Conservation (phyloP, 2,888 invertebrate genomes). For the Drosophila anceps region DNA sequence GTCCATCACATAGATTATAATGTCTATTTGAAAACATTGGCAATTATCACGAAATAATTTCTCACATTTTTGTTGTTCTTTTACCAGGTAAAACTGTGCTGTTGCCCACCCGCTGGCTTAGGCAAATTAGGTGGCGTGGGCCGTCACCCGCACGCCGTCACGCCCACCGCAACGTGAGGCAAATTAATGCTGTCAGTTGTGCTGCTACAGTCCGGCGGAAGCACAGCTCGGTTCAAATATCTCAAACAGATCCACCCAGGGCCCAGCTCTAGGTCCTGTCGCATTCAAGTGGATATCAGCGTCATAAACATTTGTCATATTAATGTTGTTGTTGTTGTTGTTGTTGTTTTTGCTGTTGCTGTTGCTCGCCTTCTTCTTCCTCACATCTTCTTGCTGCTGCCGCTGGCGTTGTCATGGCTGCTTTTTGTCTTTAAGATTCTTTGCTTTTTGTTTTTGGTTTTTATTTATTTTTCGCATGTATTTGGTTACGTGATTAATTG, state of each 20-base stretch:
- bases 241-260: background rate
- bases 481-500: constrained; percentile 72
- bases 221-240: background rate
- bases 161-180: constrained; percentile 43
- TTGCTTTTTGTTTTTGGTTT: background rate
- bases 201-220: background rate
- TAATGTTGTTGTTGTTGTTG: background rate
- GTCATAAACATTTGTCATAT: constrained; percentile 37
- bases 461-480: constrained; percentile 39
- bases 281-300: constrained; percentile 54
- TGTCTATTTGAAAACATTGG: background rate
- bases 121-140: background rate
- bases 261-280: background rate
- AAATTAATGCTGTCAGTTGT: constrained; percentile 58
- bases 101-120: background rate
- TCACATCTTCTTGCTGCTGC: background rate
- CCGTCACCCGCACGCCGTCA: constrained; percentile 2
- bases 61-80: background rate
- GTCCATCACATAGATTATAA: background rate
- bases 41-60: constrained; percentile 9
- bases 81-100: background rate
- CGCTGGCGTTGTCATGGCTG: constrained; percentile 9
- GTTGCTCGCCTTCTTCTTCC: background rate
- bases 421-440: constrained; percentile 15
- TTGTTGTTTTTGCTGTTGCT: constrained; percentile 10